A percentile compares a stretch with the other conserved stretches of the same genome.
Conservation (phyloP, 2,888 invertebrate species). For the Priocnemis perturbator region DNA sequence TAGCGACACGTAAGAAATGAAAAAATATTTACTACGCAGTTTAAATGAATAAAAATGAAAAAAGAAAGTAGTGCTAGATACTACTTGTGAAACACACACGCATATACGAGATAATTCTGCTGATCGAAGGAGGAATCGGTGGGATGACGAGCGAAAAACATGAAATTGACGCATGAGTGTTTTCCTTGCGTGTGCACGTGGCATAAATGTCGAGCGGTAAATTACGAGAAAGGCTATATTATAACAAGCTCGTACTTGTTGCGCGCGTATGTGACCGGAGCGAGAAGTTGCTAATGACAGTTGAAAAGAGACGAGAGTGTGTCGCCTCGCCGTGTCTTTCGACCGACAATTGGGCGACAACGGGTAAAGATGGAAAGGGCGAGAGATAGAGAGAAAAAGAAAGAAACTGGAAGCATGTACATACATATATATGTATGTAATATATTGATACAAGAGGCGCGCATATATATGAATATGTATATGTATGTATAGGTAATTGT, state of each 20-base stretch:
- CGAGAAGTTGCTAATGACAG: slow-evolving; percentile 34
- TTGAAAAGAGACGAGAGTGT: slow-evolving; percentile 27
- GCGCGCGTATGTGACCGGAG: slow-evolving; percentile 7
- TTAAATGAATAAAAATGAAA: slow-evolving; percentile 37
- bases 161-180: slow-evolving; percentile 7
- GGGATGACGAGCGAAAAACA: slow-evolving; percentile 19
- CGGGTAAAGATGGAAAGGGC: neutral
- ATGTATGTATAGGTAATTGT: slow-evolving; percentile 71
- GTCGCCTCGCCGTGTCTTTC: neutral
- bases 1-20: slow-evolving; percentile 44
- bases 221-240: slow-evolving; percentile 2
- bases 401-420: slow-evolving; percentile 56
- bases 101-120: slow-evolving; percentile 42
- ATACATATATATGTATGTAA: slow-evolving; percentile 69
- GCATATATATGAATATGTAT: slow-evolving; percentile 68
- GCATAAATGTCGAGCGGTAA: slow-evolving; percentile 9
- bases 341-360: slow-evolving; percentile 3
- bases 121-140: slow-evolving; percentile 31
- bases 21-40: slow-evolving; percentile 48
- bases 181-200: no score
- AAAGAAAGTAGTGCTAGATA: slow-evolving; percentile 42
- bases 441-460: slow-evolving; percentile 62
- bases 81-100: slow-evolving; percentile 35
- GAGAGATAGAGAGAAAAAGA: slow-evolving; percentile 11
- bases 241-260: neutral